A percentile compares a stretch with the other conserved stretches of the same genome.
Evolutionary conservation across 2,113 vertebrate genomes (phyloP).

Genomic region (Epinephelus fuscoguttatus): DNA sequence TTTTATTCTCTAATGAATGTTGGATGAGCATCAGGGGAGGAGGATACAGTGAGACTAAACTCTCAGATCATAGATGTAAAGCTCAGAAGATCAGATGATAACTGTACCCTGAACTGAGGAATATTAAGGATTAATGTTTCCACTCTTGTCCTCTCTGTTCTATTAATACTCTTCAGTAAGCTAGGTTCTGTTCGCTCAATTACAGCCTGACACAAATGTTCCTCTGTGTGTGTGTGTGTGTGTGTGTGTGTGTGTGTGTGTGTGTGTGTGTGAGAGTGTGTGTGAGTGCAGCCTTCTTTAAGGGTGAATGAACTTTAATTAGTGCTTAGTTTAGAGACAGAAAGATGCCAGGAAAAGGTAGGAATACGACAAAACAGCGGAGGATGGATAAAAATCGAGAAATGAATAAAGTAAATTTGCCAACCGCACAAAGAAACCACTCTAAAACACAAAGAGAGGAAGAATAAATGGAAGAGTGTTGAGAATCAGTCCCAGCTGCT

Average conservation of each 20-base stretch:
- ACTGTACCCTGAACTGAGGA: slow-evolving; percentile 37
- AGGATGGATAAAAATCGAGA: neutral
- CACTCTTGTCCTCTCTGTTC: slow-evolving; percentile 59
- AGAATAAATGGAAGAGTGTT: neutral
- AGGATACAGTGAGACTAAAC: slow-evolving; percentile 2
- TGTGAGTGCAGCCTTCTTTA: slow-evolving; percentile 18
- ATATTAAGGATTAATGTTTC: slow-evolving; percentile 61
- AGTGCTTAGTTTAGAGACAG: slow-evolving; percentile 34
- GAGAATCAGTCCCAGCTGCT: slow-evolving; percentile 65
- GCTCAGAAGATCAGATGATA: slow-evolving; percentile 51
- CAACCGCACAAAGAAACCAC: neutral
- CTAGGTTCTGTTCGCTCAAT: slow-evolving; percentile 67
- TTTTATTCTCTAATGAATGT: slow-evolving; percentile 4
- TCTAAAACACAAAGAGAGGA: neutral
- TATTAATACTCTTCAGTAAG: slow-evolving; percentile 63
- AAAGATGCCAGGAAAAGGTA: slow-evolving; percentile 3
- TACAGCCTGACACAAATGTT: slow-evolving; percentile 61
- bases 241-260: slow-evolving; percentile 29
- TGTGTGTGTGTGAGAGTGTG: slow-evolving; percentile 25
- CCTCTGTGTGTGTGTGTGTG: slow-evolving; percentile 6
- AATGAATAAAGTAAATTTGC: slow-evolving; percentile 4
- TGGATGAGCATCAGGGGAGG: slow-evolving; percentile 37
- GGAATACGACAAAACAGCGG: neutral
- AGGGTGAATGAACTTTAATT: slow-evolving; percentile 56
- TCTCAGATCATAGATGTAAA: slow-evolving; percentile 33